Evolutionary conservation across 2,888 invertebrate species (phyloP).

Genomic region (Rutpela maculata): DNA sequence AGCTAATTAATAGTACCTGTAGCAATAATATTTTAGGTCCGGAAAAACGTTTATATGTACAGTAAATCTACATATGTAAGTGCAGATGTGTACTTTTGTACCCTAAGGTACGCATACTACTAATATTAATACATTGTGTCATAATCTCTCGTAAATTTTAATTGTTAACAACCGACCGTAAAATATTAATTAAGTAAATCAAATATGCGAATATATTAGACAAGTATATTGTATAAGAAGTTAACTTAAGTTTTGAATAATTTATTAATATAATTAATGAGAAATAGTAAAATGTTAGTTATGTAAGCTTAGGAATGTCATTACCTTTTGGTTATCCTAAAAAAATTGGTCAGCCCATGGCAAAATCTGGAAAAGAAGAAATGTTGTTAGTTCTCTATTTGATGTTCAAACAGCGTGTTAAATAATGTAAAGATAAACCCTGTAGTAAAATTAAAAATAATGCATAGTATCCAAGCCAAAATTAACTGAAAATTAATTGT

Average conservation of each 20-base stretch:
- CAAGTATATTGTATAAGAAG: constrained; percentile 32
- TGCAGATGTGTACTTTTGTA: too few relatives aligned
- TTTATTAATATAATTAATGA: constrained; percentile 16
- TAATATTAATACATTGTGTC: neutral
- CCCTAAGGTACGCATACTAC: neutral
- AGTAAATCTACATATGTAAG: neutral
- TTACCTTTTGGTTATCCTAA: constrained; percentile 44
- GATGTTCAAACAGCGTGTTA: too few relatives aligned
- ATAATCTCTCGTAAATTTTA: neutral
- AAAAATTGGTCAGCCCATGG: constrained; percentile 52
- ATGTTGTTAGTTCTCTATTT: neutral
- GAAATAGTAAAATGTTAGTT: neutral
- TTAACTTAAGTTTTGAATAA: constrained; percentile 34
- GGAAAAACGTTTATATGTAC: neutral
- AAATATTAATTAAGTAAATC: constrained; percentile 11
- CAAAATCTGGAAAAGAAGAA: constrained; percentile 52
- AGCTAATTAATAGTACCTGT: too few relatives aligned
- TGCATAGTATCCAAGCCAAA: too few relatives aligned
- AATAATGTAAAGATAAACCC: too few relatives aligned
- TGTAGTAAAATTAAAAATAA: too few relatives aligned
- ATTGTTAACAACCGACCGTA: neutral
- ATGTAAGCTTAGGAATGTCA: constrained; percentile 11
- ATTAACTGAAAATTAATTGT: too few relatives aligned
- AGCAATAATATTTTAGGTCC: too few relatives aligned
- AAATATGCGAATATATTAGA: neutral